A percentile compares a stretch with the other conserved stretches of the same genome.
These are phyloP conservation scores for Apodemus sylvaticus DNA, from an alignment of 2,113 vertebrate genomes.

Conservation along the genomic window DNA sequence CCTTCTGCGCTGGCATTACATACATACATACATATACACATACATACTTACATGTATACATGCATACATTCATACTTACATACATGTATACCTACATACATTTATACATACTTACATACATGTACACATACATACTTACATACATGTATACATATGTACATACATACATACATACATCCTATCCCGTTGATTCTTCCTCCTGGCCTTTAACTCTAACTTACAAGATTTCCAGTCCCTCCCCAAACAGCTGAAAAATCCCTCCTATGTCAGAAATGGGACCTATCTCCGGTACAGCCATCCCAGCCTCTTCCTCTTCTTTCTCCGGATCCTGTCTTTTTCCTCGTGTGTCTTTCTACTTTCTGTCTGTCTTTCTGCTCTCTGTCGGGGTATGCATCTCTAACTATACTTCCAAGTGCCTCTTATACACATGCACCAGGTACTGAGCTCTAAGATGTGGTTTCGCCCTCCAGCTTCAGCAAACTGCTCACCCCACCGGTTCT, in stretches of 20 bases:
- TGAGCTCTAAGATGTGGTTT: not conserved
- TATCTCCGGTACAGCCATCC: rapidly evolving
- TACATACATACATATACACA: not conserved
- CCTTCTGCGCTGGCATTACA: not conserved
- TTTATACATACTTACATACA: too few species aligned
- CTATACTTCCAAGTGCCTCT: not conserved
- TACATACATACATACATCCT: not conserved
- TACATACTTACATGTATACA: too few species aligned
- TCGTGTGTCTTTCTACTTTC: not conserved
- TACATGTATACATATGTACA: not conserved
- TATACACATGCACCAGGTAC: not conserved
- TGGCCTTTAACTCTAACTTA: not conserved
- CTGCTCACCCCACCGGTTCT: not conserved
- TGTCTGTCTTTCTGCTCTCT: not conserved
- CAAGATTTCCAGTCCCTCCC: not conserved
- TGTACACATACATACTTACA: not conserved
- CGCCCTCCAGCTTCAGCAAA: not conserved
- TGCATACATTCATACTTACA: too few species aligned
- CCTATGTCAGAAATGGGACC: not conserved
- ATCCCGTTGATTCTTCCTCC: rapidly evolving
- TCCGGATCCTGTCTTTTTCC: not conserved
- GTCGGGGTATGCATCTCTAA: not conserved
- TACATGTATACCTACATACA: too few species aligned
- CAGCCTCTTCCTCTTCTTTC: not conserved
- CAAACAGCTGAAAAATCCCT: not conserved